A percentile compares a stretch with the other conserved stretches of the same genome.
These are phyloP conservation scores for Helobdella robusta DNA, from an alignment of 2,888 invertebrate genomes.

Conservation along the genomic window DNA sequence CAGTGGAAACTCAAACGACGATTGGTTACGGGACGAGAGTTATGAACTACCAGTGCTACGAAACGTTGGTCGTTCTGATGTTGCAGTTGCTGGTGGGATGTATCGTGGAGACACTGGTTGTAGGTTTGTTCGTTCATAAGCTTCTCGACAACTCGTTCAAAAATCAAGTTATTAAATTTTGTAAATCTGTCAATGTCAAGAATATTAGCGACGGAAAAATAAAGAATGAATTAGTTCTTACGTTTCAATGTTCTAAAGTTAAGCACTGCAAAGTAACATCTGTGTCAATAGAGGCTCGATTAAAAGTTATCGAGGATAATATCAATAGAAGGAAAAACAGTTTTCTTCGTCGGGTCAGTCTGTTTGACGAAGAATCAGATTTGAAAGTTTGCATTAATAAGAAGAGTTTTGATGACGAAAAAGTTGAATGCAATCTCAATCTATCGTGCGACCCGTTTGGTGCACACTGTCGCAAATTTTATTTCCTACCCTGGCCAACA, in stretches of 20 bases:
- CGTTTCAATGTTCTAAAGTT: too few relatives aligned
- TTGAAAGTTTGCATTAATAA: not conserved
- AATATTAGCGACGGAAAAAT: not conserved
- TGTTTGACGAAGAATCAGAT: too few relatives aligned
- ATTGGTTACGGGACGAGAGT: not conserved
- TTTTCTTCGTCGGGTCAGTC: too few relatives aligned
- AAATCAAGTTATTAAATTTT: not conserved
- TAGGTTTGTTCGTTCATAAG: slow-evolving; percentile 3
- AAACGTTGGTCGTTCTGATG: not conserved
- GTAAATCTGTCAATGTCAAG: not conserved
- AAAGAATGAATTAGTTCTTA: not conserved
- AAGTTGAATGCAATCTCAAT: slow-evolving; percentile 4
- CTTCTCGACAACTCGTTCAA: not conserved
- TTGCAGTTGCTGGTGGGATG: slow-evolving; percentile 6
- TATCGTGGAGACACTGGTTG: not conserved
- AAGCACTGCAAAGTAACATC: too few relatives aligned
- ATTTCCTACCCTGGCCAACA: slow-evolving; percentile 6
- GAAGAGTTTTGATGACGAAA: slow-evolving; percentile 1
- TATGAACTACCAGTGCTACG: not conserved
- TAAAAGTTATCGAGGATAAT: not conserved
- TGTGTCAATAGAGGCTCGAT: not conserved
- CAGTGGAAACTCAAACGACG: slow-evolving; percentile 11
- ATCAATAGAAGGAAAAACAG: not conserved
- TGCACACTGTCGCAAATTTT: too few relatives aligned
- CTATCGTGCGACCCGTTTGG: not conserved